Evolutionary conservation across 2,113 vertebrate species (phyloP).

Genomic region (Callipepla squamata): DNA sequence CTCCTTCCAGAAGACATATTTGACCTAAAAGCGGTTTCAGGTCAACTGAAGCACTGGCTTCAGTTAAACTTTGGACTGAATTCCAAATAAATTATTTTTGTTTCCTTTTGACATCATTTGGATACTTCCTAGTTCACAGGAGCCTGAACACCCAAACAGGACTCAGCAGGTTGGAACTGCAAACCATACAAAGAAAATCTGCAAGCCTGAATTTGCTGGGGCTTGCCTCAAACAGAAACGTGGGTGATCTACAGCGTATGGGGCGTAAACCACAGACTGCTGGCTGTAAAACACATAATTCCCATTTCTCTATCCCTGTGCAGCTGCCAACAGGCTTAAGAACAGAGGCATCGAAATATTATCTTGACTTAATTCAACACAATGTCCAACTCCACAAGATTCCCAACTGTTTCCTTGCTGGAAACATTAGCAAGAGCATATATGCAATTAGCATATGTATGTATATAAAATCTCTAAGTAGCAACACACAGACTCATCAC

Average conservation of each 20-base stretch:
- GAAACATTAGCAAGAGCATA: neutral
- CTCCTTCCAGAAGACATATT: neutral
- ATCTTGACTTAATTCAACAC: neutral
- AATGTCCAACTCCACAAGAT: neutral
- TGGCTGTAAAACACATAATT: neutral
- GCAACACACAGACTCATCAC: neutral
- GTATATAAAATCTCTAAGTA: neutral
- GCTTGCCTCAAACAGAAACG: slow-evolving; percentile 12
- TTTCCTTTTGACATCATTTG: slow-evolving; percentile 22
- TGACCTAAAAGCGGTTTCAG: neutral
- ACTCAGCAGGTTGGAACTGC: neutral
- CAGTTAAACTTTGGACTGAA: neutral
- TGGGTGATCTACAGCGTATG: slow-evolving; percentile 18
- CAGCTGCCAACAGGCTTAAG: neutral
- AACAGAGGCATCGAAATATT: neutral
- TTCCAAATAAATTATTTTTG: neutral
- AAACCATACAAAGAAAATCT: neutral
- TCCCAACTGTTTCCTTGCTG: neutral
- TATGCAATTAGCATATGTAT: neutral
- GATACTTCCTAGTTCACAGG: slow-evolving; percentile 40
- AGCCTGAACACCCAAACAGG: neutral
- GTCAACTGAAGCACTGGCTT: neutral
- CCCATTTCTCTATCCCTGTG: neutral
- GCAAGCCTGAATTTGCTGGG: slow-evolving; percentile 43
- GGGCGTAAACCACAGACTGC: slow-evolving; percentile 11